Conservation (phyloP, 2,888 invertebrate genomes). For the Xestia ashworthii region DNA sequence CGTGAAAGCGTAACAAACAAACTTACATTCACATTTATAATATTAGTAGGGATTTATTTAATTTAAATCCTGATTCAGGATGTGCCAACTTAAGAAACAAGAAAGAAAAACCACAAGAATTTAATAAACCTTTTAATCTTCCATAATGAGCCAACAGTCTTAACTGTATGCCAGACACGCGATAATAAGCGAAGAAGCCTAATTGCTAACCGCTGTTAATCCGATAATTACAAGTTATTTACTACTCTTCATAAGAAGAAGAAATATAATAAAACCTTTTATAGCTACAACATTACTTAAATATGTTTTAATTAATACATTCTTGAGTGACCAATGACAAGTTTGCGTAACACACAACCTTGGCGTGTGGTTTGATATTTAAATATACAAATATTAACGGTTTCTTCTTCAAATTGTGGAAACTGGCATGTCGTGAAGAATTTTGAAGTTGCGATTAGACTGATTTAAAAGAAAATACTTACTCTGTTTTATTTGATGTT, state of each 20-base stretch:
- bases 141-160: slow-evolving; percentile 13
- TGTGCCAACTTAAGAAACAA: neutral
- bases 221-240: slow-evolving; percentile 48
- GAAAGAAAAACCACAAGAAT: neutral
- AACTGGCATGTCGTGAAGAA: neutral
- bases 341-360: slow-evolving; percentile 64
- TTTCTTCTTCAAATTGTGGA: slow-evolving; percentile 34
- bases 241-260: slow-evolving; percentile 16
- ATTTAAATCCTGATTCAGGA: slow-evolving; percentile 5
- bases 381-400: slow-evolving; percentile 51
- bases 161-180: slow-evolving; percentile 25
- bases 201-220: slow-evolving; percentile 45
- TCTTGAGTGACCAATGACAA: slow-evolving; percentile 57
- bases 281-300: slow-evolving; percentile 48
- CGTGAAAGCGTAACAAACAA: too few species aligned
- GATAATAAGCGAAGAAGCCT: slow-evolving; percentile 23
- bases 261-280: slow-evolving; percentile 32
- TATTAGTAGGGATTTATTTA: too few species aligned
- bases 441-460: neutral
- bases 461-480: neutral
- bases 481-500: neutral
- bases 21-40: too few species aligned
- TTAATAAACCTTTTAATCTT: slow-evolving; percentile 12
- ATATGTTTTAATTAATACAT: slow-evolving; percentile 62
- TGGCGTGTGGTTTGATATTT: slow-evolving; percentile 52